A percentile compares a stretch with the other conserved stretches of the same genome.
Conservation (phyloP, 1,140 invertebrate genomes). For the Parapsyche elsis region DNA sequence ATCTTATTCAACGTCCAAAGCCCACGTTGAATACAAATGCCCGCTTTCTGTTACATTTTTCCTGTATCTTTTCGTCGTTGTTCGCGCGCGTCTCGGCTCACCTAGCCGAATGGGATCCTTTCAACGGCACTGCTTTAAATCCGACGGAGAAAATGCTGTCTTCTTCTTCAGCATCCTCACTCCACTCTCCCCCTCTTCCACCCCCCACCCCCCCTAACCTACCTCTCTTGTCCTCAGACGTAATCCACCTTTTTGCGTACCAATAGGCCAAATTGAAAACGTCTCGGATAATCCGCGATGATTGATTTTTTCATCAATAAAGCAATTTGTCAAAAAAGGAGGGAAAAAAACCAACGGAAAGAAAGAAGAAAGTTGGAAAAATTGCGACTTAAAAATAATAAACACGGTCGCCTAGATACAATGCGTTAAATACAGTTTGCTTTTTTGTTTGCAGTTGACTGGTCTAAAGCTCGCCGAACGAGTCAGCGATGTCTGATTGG, state of each 20-base stretch:
- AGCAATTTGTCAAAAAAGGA: slow-evolving; percentile 25
- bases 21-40: slow-evolving; percentile 44
- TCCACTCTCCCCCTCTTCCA: neutral
- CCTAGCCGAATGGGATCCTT: slow-evolving; percentile 12
- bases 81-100: neutral
- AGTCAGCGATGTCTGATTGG: no score
- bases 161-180: no score
- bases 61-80: slow-evolving; percentile 21
- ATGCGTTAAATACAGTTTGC: no score
- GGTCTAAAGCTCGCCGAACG: no score
- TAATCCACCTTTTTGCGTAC: slow-evolving; percentile 34
- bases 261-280: slow-evolving; percentile 36
- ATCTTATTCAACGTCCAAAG: slow-evolving; percentile 47
- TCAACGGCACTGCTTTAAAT: slow-evolving; percentile 29
- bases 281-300: slow-evolving; percentile 27
- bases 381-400: no score
- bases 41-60: slow-evolving; percentile 40
- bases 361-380: neutral
- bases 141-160: neutral
- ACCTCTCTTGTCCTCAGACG: neutral
- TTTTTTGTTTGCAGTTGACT: no score
- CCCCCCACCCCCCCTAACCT: neutral
- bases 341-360: neutral
- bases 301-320: slow-evolving; percentile 35
- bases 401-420: no score